A percentile compares a stretch with the other conserved stretches of the same genome.
These are phyloP conservation scores for Circaetus gallicus DNA, from an alignment of 2,113 vertebrate genomes.

Conservation along the genomic window DNA sequence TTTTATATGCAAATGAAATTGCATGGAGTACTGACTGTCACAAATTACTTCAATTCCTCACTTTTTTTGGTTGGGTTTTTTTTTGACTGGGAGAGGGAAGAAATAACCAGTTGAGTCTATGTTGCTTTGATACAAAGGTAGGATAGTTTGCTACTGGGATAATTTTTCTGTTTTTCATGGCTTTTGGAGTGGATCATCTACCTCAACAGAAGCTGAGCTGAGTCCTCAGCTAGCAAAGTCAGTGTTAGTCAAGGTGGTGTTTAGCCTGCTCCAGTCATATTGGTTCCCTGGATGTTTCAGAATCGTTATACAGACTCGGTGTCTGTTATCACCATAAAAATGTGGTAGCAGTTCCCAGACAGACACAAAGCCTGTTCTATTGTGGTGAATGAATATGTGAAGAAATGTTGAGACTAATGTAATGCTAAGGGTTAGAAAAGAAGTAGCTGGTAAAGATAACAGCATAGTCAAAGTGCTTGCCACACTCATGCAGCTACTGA, in stretches of 20 bases:
- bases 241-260: background rate
- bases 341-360: background rate
- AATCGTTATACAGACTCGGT: fast-evolving
- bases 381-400: background rate
- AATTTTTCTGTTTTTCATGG: background rate
- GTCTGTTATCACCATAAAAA: background rate
- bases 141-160: background rate
- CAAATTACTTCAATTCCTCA: background rate
- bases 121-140: background rate
- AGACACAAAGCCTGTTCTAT: background rate
- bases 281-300: background rate
- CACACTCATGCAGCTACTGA: background rate
- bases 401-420: background rate
- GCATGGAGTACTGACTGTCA: background rate
- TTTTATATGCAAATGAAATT: background rate
- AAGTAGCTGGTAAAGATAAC: background rate
- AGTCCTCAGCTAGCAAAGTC: background rate
- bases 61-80: background rate
- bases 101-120: background rate
- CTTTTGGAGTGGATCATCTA: background rate
- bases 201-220: background rate
- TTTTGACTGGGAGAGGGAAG: background rate
- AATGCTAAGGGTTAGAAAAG: background rate
- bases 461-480: background rate
- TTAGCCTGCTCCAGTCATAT: background rate